phyloP scores from a whole-genome alignment of 2,888 invertebrate genomes.

The Drosophila multiciliata region DNA sequence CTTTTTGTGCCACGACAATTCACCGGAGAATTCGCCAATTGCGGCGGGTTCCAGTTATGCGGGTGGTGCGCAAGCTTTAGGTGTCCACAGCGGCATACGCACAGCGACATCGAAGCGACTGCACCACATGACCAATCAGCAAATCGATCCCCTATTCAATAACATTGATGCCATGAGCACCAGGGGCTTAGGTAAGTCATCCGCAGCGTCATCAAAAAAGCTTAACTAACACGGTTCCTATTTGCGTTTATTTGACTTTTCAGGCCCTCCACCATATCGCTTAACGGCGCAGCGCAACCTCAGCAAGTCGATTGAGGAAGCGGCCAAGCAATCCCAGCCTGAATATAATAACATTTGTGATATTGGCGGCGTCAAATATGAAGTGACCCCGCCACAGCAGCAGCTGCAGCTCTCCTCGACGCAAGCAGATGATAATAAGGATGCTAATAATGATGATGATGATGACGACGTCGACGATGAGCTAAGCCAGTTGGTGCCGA shows the following conservation, averaged over 20 bases:
- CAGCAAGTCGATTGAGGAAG: slow-evolving; percentile 84
- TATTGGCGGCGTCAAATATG: slow-evolving; percentile 67
- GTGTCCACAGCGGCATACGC: slow-evolving; percentile 49
- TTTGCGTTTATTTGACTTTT: background rate
- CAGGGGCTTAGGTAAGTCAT: slow-evolving; percentile 84
- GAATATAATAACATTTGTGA: slow-evolving; percentile 79
- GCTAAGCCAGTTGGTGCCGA: slow-evolving; percentile 66
- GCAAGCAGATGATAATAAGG: slow-evolving; percentile 44
- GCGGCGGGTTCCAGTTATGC: slow-evolving; percentile 73
- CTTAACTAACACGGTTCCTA: background rate
- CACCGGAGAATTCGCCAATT: slow-evolving; percentile 84
- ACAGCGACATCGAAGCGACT: slow-evolving; percentile 72
- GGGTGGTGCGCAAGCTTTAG: slow-evolving; percentile 12
- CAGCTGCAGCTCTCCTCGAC: slow-evolving; percentile 25
- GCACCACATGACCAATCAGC: slow-evolving; percentile 66
- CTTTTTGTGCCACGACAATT: slow-evolving; percentile 95
- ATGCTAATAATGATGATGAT: slow-evolving; percentile 43
- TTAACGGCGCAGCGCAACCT: slow-evolving; percentile 85
- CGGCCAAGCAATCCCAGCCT: slow-evolving; percentile 77
- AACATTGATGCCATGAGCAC: slow-evolving; percentile 86
- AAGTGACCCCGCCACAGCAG: slow-evolving; percentile 59
- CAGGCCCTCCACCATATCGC: slow-evolving; percentile 77
- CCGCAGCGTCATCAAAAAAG: background rate
- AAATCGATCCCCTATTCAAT: slow-evolving; percentile 87
- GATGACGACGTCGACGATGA: slow-evolving; percentile 68